phyloP scores from a whole-genome alignment of 2,797 vertebrate species.

The Lepilemur septentrionalis region DNA sequence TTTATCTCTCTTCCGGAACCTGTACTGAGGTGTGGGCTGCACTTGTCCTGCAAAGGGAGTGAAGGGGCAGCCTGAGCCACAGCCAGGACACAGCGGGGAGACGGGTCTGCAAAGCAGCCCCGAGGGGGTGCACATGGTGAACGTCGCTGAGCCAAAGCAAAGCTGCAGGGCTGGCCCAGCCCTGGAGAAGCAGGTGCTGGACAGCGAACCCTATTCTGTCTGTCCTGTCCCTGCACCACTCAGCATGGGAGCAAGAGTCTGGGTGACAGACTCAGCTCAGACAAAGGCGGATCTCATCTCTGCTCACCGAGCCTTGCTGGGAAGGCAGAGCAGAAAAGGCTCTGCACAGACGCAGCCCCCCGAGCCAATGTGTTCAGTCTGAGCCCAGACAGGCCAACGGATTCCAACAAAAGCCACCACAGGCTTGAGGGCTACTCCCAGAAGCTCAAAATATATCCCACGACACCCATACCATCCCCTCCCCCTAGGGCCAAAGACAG shows the following conservation, averaged over 20 bases:
- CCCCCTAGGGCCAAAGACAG: neutral
- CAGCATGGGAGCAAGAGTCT: neutral
- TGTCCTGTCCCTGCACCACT: too few species aligned
- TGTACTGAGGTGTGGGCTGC: constrained; percentile 89
- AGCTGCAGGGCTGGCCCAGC: neutral
- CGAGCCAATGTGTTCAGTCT: rapidly evolving
- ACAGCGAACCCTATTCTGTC: neutral
- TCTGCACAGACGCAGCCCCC: neutral
- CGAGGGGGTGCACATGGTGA: neutral
- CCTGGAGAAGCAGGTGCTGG: neutral
- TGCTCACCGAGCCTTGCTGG: neutral
- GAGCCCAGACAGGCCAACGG: neutral
- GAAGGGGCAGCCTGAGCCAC: neutral
- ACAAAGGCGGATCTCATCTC: too few species aligned
- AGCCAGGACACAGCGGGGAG: rapidly evolving
- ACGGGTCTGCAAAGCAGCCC: neutral
- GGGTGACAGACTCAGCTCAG: neutral
- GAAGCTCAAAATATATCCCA: neutral
- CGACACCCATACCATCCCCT: too few species aligned
- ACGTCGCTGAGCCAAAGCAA: neutral
- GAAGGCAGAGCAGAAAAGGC: neutral
- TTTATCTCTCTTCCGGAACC: constrained; percentile 95
- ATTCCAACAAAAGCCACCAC: neutral
- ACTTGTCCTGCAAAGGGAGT: constrained; percentile 83
- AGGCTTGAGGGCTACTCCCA: neutral